Conservation (phyloP, 2,888 invertebrate species). For the Aleiodes leptofemur region DNA sequence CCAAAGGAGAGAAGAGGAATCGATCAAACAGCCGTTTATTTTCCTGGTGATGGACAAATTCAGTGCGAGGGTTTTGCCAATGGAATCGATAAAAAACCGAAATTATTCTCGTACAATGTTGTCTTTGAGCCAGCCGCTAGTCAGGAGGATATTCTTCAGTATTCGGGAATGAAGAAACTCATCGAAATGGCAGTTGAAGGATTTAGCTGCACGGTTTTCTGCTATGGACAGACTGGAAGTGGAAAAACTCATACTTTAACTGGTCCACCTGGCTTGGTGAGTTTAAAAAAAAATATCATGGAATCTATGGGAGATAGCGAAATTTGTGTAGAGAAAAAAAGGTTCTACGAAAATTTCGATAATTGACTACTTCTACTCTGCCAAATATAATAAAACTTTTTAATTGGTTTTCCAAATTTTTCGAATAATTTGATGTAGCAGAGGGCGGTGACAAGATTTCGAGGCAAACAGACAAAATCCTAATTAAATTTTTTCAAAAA, state of each 20-base stretch:
- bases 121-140: conserved; percentile 95
- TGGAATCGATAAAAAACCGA: conserved; percentile 82
- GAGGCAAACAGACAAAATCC: no score
- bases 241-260: conserved; percentile 97
- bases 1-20: conserved; percentile 83
- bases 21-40: conserved; percentile 85
- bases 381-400: no score
- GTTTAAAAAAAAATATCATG: no score
- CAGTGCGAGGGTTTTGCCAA: conserved; percentile 67
- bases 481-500: no score
- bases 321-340: no score
- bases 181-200: conserved; percentile 97
- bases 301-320: not conserved
- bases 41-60: conserved; percentile 93
- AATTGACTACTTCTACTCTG: no score
- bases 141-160: conserved; percentile 89
- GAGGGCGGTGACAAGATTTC: no score
- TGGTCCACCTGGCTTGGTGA: conserved; percentile 91
- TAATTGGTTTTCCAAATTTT: no score
- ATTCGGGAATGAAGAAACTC: conserved; percentile 91
- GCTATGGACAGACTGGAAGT: conserved; percentile 97
- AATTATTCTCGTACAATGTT: conserved; percentile 95
- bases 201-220: conserved; percentile 95
- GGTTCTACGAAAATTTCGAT: no score
- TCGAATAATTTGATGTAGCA: no score